These are phyloP conservation scores for Tetheella fluctuosa DNA, from an alignment of 2,888 invertebrate species.

Conservation along the genomic window DNA sequence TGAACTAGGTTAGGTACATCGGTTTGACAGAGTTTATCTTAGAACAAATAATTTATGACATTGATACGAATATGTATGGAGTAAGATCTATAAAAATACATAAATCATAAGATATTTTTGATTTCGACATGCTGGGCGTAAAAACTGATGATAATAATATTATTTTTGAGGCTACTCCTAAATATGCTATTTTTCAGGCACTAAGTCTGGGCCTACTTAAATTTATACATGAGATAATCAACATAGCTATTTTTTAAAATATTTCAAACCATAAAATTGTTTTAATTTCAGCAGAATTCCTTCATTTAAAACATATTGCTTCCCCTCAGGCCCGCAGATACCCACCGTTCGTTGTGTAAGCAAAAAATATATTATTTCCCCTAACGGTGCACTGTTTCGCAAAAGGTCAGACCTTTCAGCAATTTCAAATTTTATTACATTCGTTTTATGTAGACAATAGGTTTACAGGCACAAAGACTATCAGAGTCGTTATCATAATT, in stretches of 20 bases:
- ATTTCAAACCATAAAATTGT: background rate
- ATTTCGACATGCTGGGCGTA: no score
- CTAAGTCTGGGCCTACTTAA: background rate
- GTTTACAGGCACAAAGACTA: slow-evolving; percentile 3
- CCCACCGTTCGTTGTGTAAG: slow-evolving; percentile 7
- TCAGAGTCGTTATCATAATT: slow-evolving; percentile 11
- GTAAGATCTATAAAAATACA: background rate
- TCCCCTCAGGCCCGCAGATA: background rate
- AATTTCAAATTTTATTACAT: slow-evolving; percentile 12
- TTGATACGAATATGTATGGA: background rate
- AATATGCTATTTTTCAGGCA: no score
- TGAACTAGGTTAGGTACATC: background rate
- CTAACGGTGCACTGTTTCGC: slow-evolving; percentile 6
- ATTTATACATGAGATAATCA: background rate
- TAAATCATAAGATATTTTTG: background rate
- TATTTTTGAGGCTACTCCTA: no score
- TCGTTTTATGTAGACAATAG: background rate
- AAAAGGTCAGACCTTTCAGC: slow-evolving; percentile 10
- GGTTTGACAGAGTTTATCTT: slow-evolving; percentile 1
- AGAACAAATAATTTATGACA: background rate
- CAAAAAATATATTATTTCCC: slow-evolving; percentile 3
- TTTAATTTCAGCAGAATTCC: background rate
- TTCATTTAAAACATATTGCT: background rate
- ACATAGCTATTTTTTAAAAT: background rate
- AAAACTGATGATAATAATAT: no score